phyloP scores from a whole-genome alignment of 2,113 vertebrate species.

The Centropus unirufus region DNA sequence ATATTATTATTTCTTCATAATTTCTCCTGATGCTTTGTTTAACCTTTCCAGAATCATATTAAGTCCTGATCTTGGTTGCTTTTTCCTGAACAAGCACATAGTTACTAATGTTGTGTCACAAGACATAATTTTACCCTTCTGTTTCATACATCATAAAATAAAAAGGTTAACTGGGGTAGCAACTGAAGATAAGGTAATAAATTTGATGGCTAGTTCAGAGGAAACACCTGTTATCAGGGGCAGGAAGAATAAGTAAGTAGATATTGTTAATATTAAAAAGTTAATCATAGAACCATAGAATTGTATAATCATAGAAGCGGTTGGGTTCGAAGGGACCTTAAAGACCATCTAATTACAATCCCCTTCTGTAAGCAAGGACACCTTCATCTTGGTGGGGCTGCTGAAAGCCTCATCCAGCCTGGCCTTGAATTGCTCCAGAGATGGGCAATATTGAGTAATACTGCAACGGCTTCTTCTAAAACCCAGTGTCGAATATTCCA shows the following conservation, averaged over 20 bases:
- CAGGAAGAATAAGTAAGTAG: neutral
- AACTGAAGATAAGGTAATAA: neutral
- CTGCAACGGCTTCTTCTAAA: neutral
- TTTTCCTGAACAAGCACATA: neutral
- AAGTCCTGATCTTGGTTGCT: neutral
- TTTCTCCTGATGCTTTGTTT: neutral
- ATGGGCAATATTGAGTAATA: neutral
- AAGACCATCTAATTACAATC: too few species aligned
- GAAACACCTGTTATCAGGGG: neutral
- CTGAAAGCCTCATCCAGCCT: too few species aligned
- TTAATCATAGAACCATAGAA: too few species aligned
- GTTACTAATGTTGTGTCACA: neutral
- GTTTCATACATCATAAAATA: neutral
- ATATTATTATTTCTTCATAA: neutral
- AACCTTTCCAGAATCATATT: neutral
- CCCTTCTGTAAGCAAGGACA: too few species aligned
- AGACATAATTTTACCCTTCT: neutral
- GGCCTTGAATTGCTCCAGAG: too few species aligned
- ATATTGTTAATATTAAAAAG: neutral
- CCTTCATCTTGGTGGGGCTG: too few species aligned
- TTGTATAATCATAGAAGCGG: too few species aligned
- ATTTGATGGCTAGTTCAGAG: neutral
- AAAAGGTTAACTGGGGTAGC: neutral
- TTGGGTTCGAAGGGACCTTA: too few species aligned
- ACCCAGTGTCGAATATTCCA: neutral